Evolutionary conservation across 2,888 invertebrate genomes (phyloP).

Genomic region (Abrostola tripartita): DNA sequence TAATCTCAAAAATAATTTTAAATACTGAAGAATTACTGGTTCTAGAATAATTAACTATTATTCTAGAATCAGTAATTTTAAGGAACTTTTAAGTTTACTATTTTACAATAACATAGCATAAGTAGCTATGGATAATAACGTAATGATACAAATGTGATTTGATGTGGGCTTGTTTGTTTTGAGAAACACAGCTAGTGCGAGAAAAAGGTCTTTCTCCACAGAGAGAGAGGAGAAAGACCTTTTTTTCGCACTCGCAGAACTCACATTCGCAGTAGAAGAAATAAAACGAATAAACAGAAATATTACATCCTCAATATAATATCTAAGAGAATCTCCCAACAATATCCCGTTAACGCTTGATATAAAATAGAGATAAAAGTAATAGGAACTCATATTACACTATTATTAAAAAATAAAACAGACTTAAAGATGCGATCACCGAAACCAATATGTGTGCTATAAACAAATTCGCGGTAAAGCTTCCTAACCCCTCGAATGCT

Average conservation of each 20-base stretch:
- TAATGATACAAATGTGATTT: no score
- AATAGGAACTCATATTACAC: constrained; percentile 42
- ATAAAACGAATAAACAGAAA: neutral
- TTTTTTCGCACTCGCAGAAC: neutral
- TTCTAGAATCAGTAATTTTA: no score
- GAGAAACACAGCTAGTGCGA: no score
- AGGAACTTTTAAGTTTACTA: constrained; percentile 28
- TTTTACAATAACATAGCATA: no score
- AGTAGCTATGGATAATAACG: no score
- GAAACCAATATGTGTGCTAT: constrained; percentile 82
- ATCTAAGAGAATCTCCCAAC: constrained; percentile 4
- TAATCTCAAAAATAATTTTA: no score
- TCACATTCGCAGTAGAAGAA: no score
- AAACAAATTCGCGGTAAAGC: constrained; percentile 84
- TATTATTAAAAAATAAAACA: constrained; percentile 63
- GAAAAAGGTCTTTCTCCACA: no score
- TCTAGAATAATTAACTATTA: no score
- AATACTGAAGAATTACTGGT: no score
- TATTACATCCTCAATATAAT: neutral
- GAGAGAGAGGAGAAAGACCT: no score
- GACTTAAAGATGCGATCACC: constrained; percentile 65
- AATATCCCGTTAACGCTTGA: constrained; percentile 15
- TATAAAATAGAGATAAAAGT: constrained; percentile 50
- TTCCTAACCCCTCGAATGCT: constrained; percentile 71
- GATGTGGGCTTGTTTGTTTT: no score